These are phyloP conservation scores for Drosophila colorata DNA, from an alignment of 2,888 invertebrate species.

Conservation along the genomic window DNA sequence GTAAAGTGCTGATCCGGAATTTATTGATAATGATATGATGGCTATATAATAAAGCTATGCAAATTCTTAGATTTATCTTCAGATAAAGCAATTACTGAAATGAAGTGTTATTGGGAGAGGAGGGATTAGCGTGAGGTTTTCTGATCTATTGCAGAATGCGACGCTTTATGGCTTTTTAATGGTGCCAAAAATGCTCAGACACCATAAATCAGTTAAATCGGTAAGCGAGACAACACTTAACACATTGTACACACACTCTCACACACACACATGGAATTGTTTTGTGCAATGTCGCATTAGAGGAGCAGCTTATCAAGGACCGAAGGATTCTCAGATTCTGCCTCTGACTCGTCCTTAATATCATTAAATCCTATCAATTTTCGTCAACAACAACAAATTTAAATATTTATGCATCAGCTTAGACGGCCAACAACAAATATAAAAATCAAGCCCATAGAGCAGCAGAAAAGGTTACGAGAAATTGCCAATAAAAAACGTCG, in stretches of 20 bases:
- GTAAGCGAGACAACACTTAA: constrained; percentile 56
- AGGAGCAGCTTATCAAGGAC: constrained; percentile 58
- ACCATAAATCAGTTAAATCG: constrained; percentile 67
- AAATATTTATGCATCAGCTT: constrained; percentile 73
- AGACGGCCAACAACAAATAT: constrained; percentile 48
- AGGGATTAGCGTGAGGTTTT: constrained; percentile 3
- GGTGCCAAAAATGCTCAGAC: constrained; percentile 25
- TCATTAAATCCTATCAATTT: constrained; percentile 81
- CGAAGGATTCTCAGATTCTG: constrained; percentile 30
- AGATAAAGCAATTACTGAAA: constrained; percentile 43
- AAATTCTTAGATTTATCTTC: not conserved
- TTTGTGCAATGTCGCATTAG: constrained; percentile 56
- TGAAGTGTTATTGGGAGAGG: constrained; percentile 36
- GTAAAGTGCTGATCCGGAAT: not conserved
- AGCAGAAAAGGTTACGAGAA: constrained; percentile 64
- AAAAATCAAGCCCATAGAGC: not conserved
- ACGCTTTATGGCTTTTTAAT: constrained; percentile 67
- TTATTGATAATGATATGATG: not conserved
- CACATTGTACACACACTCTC: constrained; percentile 46
- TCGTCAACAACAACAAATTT: constrained; percentile 67
- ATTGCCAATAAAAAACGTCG: constrained; percentile 73
- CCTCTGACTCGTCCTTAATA: constrained; percentile 48
- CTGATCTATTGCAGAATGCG: constrained; percentile 42
- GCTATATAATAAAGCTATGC: not conserved
- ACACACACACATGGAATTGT: constrained; percentile 21